Evolutionary conservation across 23 tunicate species (phyloP).

Genomic region (Halocynthia aurantium): DNA sequence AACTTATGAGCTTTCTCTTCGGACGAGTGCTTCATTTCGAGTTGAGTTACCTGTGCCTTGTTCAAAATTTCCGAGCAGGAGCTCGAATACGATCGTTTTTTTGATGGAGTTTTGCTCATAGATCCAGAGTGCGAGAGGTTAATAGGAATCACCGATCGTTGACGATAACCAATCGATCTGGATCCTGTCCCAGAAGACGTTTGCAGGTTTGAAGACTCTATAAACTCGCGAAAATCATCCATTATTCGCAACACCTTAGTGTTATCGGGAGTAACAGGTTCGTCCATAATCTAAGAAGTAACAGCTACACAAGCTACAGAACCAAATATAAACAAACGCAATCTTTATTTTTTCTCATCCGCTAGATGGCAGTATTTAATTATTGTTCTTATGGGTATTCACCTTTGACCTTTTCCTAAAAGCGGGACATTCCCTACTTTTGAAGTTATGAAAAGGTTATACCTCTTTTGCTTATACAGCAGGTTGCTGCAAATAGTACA

Average conservation of each 20-base stretch:
- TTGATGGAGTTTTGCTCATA: neutral
- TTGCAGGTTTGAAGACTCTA: conserved; percentile 1
- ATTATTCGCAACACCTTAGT: conserved; percentile 14
- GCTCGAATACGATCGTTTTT: neutral
- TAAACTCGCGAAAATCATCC: conserved; percentile 14
- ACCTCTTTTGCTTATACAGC: too few relatives aligned
- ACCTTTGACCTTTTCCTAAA: too few relatives aligned
- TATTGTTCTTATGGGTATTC: too few relatives aligned
- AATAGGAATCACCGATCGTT: neutral
- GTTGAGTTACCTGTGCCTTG: conserved; percentile 26
- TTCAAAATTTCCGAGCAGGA: neutral
- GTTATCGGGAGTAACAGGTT: conserved; percentile 19
- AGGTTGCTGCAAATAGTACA: too few relatives aligned
- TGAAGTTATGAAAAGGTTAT: too few relatives aligned
- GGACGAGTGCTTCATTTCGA: conserved; percentile 32
- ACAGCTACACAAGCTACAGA: too few relatives aligned
- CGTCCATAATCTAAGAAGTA: neutral
- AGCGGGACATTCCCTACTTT: too few relatives aligned
- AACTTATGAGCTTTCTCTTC: conserved; percentile 45
- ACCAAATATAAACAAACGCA: too few relatives aligned
- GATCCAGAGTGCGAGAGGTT: neutral
- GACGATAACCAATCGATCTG: neutral
- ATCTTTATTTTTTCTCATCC: too few relatives aligned
- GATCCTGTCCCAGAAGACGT: neutral
- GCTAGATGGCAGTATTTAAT: too few relatives aligned